Percentiles rank a stretch among this genome's conserved stretches.
phyloP scores from a whole-genome alignment of 2,888 invertebrate species.

The Erebia epiphron region DNA sequence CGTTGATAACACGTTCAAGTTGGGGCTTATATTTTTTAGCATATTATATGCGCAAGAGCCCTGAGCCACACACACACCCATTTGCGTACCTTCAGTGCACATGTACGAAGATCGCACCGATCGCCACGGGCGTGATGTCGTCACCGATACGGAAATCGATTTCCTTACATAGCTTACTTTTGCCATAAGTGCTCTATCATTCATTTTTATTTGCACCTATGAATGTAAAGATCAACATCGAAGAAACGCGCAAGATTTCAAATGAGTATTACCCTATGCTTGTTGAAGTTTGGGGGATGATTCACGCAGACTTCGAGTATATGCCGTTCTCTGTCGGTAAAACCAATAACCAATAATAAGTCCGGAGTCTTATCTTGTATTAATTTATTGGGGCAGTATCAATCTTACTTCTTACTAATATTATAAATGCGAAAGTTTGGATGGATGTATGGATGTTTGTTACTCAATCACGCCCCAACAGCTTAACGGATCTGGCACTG shows the following conservation, averaged over 20 bases:
- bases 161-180: constrained; percentile 29
- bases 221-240: not conserved
- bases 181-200: constrained; percentile 1
- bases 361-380: constrained; percentile 10
- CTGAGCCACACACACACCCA: too few relatives aligned
- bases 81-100: constrained; percentile 40
- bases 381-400: constrained; percentile 8
- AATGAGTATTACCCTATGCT: not conserved
- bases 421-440: too few relatives aligned
- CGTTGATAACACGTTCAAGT: not conserved
- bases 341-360: constrained; percentile 1
- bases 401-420: too few relatives aligned
- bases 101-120: constrained; percentile 44
- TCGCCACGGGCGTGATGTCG: constrained; percentile 22
- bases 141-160: constrained; percentile 30
- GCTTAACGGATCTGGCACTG: too few relatives aligned
- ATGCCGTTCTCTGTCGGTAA: not conserved
- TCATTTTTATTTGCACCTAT: constrained; percentile 5
- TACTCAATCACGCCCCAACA: too few relatives aligned
- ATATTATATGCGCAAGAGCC: constrained; percentile 28
- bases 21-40: not conserved
- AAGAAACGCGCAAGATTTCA: constrained; percentile 4
- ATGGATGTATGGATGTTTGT: too few relatives aligned
- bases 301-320: constrained; percentile 2
- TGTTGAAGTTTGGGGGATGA: constrained; percentile 4